Evolutionary conservation across 2,113 vertebrate genomes (phyloP).

Genomic region (Arenaria interpres): DNA sequence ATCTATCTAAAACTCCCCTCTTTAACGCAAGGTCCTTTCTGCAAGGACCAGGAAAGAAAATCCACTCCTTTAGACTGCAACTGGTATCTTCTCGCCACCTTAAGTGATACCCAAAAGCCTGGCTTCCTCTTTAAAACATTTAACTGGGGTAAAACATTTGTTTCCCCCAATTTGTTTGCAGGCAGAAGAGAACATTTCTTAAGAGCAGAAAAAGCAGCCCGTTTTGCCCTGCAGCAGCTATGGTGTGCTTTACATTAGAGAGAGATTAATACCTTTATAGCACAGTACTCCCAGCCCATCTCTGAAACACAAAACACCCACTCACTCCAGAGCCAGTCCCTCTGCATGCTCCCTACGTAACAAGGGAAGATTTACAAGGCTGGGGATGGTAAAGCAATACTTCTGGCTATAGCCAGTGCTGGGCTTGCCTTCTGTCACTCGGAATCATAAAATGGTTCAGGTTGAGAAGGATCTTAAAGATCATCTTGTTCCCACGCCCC

Average conservation of each 20-base stretch:
- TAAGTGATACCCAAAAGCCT: background rate
- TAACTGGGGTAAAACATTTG: background rate
- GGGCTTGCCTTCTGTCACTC: background rate
- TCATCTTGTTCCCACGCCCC: background rate
- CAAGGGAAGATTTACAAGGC: conserved; percentile 22
- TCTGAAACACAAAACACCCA: background rate
- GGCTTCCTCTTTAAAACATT: conserved; percentile 2
- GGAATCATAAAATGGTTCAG: background rate
- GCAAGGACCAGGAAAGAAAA: background rate
- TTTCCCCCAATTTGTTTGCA: conserved; percentile 12
- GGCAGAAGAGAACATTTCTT: background rate
- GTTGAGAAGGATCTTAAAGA: background rate
- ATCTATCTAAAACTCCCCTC: no score
- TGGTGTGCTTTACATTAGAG: background rate
- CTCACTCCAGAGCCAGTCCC: background rate
- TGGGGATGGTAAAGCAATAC: background rate
- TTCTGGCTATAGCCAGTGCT: background rate
- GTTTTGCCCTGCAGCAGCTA: background rate
- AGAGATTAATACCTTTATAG: background rate
- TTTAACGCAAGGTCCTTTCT: background rate
- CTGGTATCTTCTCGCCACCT: background rate
- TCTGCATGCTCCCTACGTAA: background rate
- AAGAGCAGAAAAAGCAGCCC: background rate
- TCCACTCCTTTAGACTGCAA: background rate
- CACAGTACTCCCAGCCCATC: background rate